These are phyloP conservation scores for Aplocera efformata DNA, from an alignment of 2,888 invertebrate species.

Conservation along the genomic window DNA sequence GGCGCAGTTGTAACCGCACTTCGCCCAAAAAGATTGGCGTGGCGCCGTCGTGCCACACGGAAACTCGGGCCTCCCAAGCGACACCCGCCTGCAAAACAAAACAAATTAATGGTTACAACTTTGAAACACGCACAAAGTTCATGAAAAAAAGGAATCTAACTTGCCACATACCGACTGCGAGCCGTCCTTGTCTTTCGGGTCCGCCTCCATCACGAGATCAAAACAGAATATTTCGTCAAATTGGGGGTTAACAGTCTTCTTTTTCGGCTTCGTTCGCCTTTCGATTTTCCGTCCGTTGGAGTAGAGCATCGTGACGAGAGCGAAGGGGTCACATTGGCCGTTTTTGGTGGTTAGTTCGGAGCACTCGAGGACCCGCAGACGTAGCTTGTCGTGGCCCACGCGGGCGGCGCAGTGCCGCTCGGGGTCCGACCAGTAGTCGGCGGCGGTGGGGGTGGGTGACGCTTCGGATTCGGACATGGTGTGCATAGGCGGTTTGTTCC, in stretches of 20 bases:
- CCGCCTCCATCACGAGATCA: slow-evolving; percentile 82
- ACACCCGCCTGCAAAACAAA: slow-evolving; percentile 77
- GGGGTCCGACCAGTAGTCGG: slow-evolving; percentile 76
- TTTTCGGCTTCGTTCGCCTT: slow-evolving; percentile 91
- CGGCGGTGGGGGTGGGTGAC: slow-evolving; percentile 67
- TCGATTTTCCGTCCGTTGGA: slow-evolving; percentile 89
- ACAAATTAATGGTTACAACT: not conserved
- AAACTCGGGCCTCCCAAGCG: slow-evolving; percentile 89
- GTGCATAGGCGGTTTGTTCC: slow-evolving; percentile 69
- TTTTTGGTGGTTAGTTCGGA: slow-evolving; percentile 93
- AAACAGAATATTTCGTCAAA: slow-evolving; percentile 94
- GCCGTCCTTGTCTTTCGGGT: slow-evolving; percentile 73
- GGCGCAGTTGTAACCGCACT: slow-evolving; percentile 88
- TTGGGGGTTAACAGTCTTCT: slow-evolving; percentile 94
- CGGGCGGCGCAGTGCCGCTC: slow-evolving; percentile 72
- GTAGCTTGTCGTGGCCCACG: slow-evolving; percentile 68
- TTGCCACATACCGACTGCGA: slow-evolving; percentile 75
- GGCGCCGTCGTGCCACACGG: slow-evolving; percentile 92
- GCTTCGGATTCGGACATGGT: slow-evolving; percentile 65
- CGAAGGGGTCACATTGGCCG: slow-evolving; percentile 95
- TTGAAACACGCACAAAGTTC: not conserved
- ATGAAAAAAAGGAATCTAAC: not conserved
- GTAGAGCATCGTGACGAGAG: slow-evolving; percentile 88
- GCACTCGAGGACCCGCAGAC: slow-evolving; percentile 89
- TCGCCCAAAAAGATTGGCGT: slow-evolving; percentile 94